Conservation (phyloP, 1,140 invertebrate genomes). For the Nixonia krombeini region DNA sequence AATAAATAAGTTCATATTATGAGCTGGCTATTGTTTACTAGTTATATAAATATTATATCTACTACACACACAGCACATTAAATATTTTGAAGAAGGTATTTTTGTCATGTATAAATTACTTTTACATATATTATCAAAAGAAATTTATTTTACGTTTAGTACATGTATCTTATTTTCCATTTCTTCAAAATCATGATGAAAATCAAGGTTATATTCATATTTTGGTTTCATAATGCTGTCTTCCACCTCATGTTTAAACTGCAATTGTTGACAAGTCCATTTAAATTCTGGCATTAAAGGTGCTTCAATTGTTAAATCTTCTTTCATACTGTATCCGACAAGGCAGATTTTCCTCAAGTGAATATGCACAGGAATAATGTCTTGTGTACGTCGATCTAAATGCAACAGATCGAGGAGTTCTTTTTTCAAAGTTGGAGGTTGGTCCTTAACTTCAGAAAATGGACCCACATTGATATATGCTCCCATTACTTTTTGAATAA, state of each 20-base stretch:
- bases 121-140: too few species aligned
- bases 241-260: slow-evolving; percentile 27
- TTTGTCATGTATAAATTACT: neutral
- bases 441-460: slow-evolving; percentile 38
- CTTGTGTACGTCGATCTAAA: slow-evolving; percentile 24
- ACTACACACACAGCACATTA: too few species aligned
- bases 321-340: slow-evolving; percentile 25
- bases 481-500: slow-evolving; percentile 59
- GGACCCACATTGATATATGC: slow-evolving; percentile 58
- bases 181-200: neutral
- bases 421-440: slow-evolving; percentile 43
- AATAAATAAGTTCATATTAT: slow-evolving; percentile 11
- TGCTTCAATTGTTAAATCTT: slow-evolving; percentile 57
- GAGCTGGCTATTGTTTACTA: slow-evolving; percentile 1
- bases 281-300: slow-evolving; percentile 59
- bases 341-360: slow-evolving; percentile 58
- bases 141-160: too few species aligned
- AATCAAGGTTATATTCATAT: slow-evolving; percentile 14
- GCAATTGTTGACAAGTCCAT: slow-evolving; percentile 60
- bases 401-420: slow-evolving; percentile 41
- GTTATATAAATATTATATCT: neutral
- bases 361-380: slow-evolving; percentile 65
- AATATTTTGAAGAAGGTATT: neutral
- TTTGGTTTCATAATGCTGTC: slow-evolving; percentile 2
- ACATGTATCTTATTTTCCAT: neutral